phyloP scores from a whole-genome alignment of 2,113 vertebrate genomes.

The Leucosticte australis region DNA sequence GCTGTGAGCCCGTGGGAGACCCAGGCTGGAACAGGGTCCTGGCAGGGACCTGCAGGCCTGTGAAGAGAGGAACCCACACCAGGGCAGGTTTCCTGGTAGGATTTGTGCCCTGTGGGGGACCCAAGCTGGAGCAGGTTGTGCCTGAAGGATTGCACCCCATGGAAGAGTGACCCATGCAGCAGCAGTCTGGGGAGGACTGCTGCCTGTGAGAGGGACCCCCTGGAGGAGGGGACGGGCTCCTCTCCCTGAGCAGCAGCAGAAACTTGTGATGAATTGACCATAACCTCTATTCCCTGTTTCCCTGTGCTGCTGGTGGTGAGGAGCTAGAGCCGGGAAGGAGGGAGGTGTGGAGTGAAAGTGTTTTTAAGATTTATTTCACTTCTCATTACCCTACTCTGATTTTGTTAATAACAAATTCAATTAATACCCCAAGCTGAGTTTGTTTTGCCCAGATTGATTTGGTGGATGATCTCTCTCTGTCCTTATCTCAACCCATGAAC shows the following conservation, averaged over 20 bases:
- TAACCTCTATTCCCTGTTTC: background rate
- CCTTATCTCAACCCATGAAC: background rate
- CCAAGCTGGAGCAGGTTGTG: background rate
- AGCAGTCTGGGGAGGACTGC: background rate
- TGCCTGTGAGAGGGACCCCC: background rate
- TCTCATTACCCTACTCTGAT: background rate
- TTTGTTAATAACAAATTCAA: background rate
- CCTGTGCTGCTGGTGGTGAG: fast-evolving
- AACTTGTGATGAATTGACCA: background rate
- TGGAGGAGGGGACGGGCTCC: background rate
- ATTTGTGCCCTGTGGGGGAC: background rate
- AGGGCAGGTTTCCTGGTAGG: background rate
- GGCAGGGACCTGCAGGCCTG: background rate
- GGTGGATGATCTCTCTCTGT: background rate
- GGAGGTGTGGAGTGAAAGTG: background rate
- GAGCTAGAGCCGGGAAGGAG: background rate
- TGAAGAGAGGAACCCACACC: background rate
- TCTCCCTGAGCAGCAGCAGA: background rate
- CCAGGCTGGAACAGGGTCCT: background rate
- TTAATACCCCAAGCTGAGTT: background rate
- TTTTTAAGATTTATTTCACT: background rate
- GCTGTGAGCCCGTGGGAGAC: background rate
- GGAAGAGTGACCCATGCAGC: background rate
- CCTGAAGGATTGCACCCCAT: background rate
- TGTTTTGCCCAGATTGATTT: background rate